Evolutionary conservation across 2,888 invertebrate species (phyloP), one percentile per base, ranked within the genome.

Genomic region (Lottia gigantea): DNA sequence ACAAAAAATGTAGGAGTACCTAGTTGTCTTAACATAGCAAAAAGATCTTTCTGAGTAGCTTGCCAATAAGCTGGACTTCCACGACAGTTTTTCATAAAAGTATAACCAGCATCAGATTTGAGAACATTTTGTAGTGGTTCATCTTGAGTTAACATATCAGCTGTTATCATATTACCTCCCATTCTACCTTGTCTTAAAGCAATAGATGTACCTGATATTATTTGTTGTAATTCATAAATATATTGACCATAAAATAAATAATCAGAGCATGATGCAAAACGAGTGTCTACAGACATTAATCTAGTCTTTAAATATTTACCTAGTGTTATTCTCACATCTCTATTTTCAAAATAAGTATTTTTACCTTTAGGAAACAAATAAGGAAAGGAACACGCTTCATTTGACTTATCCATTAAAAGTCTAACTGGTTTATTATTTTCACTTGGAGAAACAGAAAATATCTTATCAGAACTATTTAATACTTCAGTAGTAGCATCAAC

Each of bases 161-260:
- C n/a, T n/a, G n/a, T n/a, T n/a, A n/a, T n/a, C n/a, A n/a, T n/a
- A n/a, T n/a, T n/a, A n/a, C n/a, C n/a, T n/a, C n/a, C n/a, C n/a
- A n/a, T n/a, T n/a, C n/a, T n/a, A n/a, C n/a, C n/a, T n/a, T n/a
- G n/a, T n/a, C n/a, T n/a, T n/a, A n/a, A n/a, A n/a, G n/a, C n/a
- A n/a, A n/a, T n/a, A n/a, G n/a, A n/a, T n/a, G n/a, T n/a, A n/a
- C n/a, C n/a, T n/a, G n/a, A n/a, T 45, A 70, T 70, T 0, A 72
- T 66, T n/a, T 68, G 25, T 6, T 72, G 45, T 25, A 74, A 46
- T 67, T 74, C 74, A 16, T 64, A 67, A n/a, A 73, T 16, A 46
- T 72, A 74, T 23, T 74, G 74, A 15, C 49, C 66, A 66, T 49
- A 74, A 25, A 72, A 74, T 11, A 74, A 61, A 62, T 71, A 72